Base-by-base conservation (phyloP, 2,888 invertebrate species). In the Fragum fragum region DNA sequence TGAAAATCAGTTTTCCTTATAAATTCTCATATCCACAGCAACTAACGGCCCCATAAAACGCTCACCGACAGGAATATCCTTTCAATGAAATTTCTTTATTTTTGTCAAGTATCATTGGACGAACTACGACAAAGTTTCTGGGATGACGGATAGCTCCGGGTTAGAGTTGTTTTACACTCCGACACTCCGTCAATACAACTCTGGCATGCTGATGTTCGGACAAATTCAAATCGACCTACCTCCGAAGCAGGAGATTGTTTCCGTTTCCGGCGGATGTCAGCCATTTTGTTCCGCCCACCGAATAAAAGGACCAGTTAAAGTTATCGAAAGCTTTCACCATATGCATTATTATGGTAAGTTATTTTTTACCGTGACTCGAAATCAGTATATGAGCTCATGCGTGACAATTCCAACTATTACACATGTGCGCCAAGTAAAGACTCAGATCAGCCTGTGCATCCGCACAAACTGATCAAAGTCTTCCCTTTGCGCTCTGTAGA, bases 91-190 rank as follows among this genome's bases (percentile, higher is more conserved):
- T 42, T 7, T 21, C n/a, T 6, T 32, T n/a, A n/a, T n/a, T n/a
- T n/a, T n/a, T n/a, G n/a, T n/a, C n/a, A n/a, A 73, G 73, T 73
- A 66, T 21, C 73, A 73, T 63, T 73, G 73, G 73, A 73, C 73
- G 2, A 73, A 73, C 32, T 28, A 23, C n/a, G 73, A 53, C 6
- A 29, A 63, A 52, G 18, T 7, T n/a, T 11, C 57, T 5, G 73
- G 61, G 32, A 28, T 63, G n/a, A 73, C 53, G 23, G 73, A 73
- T 28, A 66, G 16, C 63, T 73, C 73, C 32, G 73, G 73, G 21
- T 23, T 73, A 29, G 47, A 66, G 23, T 11, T 73, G 3, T 73
- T 59, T 52, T 36, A 47, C 32, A 73, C 73, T 29, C 52, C 73
- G 9, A 21, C 18, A 29, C 52, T 73, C 7, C 63, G 73, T 18